Evolutionary conservation across 2,888 invertebrate genomes (phyloP).

Genomic region (Noctua comes): DNA sequence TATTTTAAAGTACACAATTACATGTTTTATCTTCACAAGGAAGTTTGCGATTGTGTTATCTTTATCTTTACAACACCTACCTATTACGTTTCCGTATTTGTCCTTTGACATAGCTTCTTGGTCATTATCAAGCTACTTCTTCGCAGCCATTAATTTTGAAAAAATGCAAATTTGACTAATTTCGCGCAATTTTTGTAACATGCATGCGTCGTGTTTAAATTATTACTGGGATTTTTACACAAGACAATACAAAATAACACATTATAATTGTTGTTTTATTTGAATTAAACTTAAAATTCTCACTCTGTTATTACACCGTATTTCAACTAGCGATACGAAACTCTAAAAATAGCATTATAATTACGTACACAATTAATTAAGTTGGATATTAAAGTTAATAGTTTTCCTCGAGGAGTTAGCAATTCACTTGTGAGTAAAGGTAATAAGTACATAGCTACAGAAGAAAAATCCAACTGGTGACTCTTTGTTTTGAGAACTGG

Average conservation of each 20-base stretch:
- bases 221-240: constrained; percentile 15
- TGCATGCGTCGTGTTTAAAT: constrained; percentile 21
- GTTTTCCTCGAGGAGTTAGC: constrained; percentile 42
- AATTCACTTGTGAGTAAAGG: constrained; percentile 52
- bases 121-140: constrained; percentile 5
- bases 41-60: constrained; percentile 51
- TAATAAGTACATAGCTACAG: constrained; percentile 51
- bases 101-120: constrained; percentile 24
- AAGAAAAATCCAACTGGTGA: constrained; percentile 69
- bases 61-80: constrained; percentile 42
- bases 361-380: constrained; percentile 37
- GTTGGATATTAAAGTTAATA: constrained; percentile 34
- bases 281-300: constrained; percentile 29
- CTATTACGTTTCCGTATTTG: constrained; percentile 40
- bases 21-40: constrained; percentile 50
- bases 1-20: constrained; percentile 52
- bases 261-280: constrained; percentile 18
- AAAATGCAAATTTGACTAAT: constrained; percentile 50
- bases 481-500: constrained; percentile 76
- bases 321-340: constrained; percentile 39
- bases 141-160: constrained; percentile 17
- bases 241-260: constrained; percentile 28
- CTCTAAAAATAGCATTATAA: constrained; percentile 22
- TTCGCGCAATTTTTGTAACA: constrained; percentile 32
- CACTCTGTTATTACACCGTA: constrained; percentile 41